These are phyloP conservation scores for Bombyx mandarina DNA, from an alignment of 1,140 invertebrate species.

Conservation along the genomic window DNA sequence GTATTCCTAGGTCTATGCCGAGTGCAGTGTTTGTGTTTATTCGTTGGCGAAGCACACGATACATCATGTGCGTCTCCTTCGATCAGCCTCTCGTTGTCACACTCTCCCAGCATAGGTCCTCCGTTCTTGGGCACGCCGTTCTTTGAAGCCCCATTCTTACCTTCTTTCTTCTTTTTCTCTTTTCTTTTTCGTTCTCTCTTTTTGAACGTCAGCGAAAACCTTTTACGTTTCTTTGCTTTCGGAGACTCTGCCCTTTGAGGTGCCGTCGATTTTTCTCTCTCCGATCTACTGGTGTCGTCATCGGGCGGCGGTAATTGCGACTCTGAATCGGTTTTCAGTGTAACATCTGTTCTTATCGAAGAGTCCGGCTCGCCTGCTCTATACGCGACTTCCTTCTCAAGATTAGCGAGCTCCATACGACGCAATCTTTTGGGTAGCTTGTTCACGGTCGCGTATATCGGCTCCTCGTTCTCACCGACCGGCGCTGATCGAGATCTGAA, in stretches of 20 bases:
- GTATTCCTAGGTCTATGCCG: conserved; percentile 46
- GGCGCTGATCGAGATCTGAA: conserved; percentile 66
- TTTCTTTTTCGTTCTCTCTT: conserved; percentile 62
- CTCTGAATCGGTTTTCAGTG: conserved; percentile 56
- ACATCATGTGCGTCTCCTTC: conserved; percentile 37
- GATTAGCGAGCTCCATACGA: conserved; percentile 62
- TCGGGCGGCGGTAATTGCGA: conserved; percentile 48
- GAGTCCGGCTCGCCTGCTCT: conserved; percentile 49
- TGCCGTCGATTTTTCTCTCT: conserved; percentile 48
- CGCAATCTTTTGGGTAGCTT: conserved; percentile 64
- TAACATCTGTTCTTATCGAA: conserved; percentile 49
- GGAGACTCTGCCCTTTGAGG: conserved; percentile 56
- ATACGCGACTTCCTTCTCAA: conserved; percentile 67
- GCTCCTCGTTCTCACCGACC: conserved; percentile 61
- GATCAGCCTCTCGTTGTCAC: conserved; percentile 58
- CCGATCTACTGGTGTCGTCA: conserved; percentile 59
- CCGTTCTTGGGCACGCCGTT: conserved; percentile 38
- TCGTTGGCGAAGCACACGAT: neutral
- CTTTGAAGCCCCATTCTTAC: conserved; percentile 48
- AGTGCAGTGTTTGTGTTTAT: conserved; percentile 50
- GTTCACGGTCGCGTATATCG: conserved; percentile 68
- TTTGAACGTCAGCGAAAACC: conserved; percentile 66
- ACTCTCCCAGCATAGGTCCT: conserved; percentile 41
- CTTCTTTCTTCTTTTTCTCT: conserved; percentile 58
- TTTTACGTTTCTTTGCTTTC: conserved; percentile 66